Base-by-base conservation (phyloP, 2,113 vertebrate species). In the Atractosteus spatula region DNA sequence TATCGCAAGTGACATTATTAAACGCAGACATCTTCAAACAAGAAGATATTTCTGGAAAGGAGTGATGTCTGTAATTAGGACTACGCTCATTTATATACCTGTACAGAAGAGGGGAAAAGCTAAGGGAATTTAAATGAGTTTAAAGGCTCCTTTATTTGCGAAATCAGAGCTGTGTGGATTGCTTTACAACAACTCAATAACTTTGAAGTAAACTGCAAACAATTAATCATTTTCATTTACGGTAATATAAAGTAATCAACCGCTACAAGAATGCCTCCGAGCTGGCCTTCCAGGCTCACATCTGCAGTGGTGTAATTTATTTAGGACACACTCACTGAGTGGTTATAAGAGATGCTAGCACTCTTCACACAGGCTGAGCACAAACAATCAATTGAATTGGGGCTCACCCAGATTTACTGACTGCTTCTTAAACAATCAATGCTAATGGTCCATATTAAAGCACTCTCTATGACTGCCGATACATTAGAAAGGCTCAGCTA, bases 161-260 rank as follows among this genome's bases (percentile, higher is more conserved):
- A 12, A 12, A 59, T 8, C 7, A 59, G 12, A 13, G n/a, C 5
- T 16, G 12, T 59, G 11, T 59, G 12, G 3, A 59, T n/a, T 11
- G 57, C 57, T 13, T 59, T 16, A n/a, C 57, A 13, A 59, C 57
- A 59, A 59, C 57, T 59, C 14, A 59, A 59, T 59, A 59, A 8
- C 57, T 59, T 59, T 59, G n/a, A 43, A 65, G 62, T 43, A 65
- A 65, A 43, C 17, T 6, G 6, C 29, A 65, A 41, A 12, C 17
- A 65, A 65, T 65, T 65, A 3, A 65, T 65, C 62, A 65, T 29
- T 65, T 65, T 65, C 5, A 65, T 65, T 65, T 65, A 65, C 62
- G 10, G 17, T 65, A 29, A 65, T 65, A 65, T 6, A 65, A 65
- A 41, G 62, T 65, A 65, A 65, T 65, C 6, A 65, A 65, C n/a